A percentile compares a stretch with the other conserved stretches of the same genome.
These are phyloP conservation scores for Hephaestus fuliginosus DNA, from an alignment of 2,797 vertebrate species.

Conservation along the genomic window DNA sequence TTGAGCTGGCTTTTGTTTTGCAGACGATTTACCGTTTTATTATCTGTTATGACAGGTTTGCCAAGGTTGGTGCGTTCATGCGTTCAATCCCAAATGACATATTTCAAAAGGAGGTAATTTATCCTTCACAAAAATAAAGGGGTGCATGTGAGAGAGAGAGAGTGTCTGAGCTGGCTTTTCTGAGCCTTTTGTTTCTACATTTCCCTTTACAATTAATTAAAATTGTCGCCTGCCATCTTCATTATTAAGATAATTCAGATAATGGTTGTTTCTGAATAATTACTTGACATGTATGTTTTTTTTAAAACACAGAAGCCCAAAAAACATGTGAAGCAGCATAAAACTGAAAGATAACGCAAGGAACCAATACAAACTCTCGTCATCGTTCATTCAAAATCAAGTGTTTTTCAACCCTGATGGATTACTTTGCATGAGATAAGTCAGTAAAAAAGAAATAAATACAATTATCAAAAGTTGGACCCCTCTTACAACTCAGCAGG, in stretches of 20 bases:
- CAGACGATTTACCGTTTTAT: not conserved
- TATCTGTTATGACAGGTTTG: slow-evolving; percentile 21
- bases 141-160: not conserved
- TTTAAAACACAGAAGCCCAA: not conserved
- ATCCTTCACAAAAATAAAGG: not conserved
- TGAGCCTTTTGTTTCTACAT: not conserved
- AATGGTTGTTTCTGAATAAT: not conserved
- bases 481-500: fast-evolving
- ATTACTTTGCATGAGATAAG: not conserved
- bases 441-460: not conserved
- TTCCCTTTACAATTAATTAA: not conserved
- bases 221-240: not conserved
- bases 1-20: not conserved
- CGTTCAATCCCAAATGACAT: not conserved
- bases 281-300: not conserved
- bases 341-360: not conserved
- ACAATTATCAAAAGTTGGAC: not conserved
- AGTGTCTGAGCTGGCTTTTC: not conserved
- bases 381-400: not conserved
- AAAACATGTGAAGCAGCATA: not conserved
- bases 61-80: slow-evolving; percentile 4
- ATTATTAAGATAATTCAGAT: not conserved
- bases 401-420: not conserved
- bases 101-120: slow-evolving; percentile 19
- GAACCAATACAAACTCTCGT: not conserved